Conservation (phyloP, 1,140 invertebrate genomes). For the Drosophila malerkotliana region DNA sequence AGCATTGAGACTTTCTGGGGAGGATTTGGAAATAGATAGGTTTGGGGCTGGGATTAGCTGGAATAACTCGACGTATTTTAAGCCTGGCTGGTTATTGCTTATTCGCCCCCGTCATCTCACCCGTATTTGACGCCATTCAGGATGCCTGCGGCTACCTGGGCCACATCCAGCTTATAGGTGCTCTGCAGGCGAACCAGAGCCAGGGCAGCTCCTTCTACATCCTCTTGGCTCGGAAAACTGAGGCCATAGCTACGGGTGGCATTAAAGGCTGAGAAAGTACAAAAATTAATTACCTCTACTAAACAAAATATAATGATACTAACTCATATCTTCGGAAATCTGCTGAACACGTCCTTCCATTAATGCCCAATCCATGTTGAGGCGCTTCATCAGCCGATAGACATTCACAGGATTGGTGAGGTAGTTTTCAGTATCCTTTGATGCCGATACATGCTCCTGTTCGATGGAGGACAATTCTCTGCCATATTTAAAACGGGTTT, state of each 20-base stretch:
- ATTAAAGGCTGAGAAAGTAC: slow-evolving; percentile 49
- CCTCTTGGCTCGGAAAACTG: slow-evolving; percentile 94
- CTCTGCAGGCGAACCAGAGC: slow-evolving; percentile 97
- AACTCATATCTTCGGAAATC: slow-evolving; percentile 43
- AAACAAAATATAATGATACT: not conserved
- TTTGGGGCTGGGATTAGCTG: slow-evolving; percentile 26
- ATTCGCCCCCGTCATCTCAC: slow-evolving; percentile 84
- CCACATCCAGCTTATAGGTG: slow-evolving; percentile 97
- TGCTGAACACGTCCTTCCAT: slow-evolving; percentile 83
- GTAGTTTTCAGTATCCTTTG: slow-evolving; percentile 91
- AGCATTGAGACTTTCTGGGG: not conserved
- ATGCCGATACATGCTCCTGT: slow-evolving; percentile 90
- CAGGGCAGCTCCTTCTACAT: slow-evolving; percentile 95
- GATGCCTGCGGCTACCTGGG: slow-evolving; percentile 93
- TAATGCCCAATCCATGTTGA: slow-evolving; percentile 95
- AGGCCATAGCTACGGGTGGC: slow-evolving; percentile 86
- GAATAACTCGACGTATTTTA: slow-evolving; percentile 51
- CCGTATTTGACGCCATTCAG: slow-evolving; percentile 94
- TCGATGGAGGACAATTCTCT: slow-evolving; percentile 88
- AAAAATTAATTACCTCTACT: not conserved
- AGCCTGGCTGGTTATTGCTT: slow-evolving; percentile 74
- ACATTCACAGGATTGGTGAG: slow-evolving; percentile 98
- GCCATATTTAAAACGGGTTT: slow-evolving; percentile 49
- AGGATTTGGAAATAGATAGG: not conserved
- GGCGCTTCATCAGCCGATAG: slow-evolving; percentile 96